Evolutionary conservation across 53 echinoderm and acorn worm genomes (phyloP), one percentile per base, ranked within the genome.

Genomic region (Luidia sarsii): DNA sequence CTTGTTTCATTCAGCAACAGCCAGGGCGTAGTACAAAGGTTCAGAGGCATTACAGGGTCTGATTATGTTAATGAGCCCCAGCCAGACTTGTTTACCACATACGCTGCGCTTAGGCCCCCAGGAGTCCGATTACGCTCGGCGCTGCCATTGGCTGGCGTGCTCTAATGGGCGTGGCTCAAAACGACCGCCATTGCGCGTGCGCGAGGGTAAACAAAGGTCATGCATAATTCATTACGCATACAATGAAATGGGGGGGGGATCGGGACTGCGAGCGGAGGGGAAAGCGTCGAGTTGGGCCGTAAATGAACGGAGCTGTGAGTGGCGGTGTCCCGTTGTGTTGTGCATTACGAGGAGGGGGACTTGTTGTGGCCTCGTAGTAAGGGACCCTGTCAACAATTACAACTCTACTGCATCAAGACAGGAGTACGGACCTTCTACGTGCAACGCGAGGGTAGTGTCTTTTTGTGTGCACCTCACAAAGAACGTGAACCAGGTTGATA

Each of bases 21-120:
- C 67, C 67, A 56, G 72, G 72, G 72, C 72, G 72, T 77, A 77
- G 60, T 77, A 61, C 77, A 77, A 77, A 77, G 77, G 77, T 29
- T 61, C 70, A 70, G 50, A 18, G 50, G 8, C 6, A 41, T 41
- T 7, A 7, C 50, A 50, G 34, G 51, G 34, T 33, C 70, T 18
- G 25, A 50, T 24, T 69, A 60, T 77, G 46, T 16, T 45, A 57
- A 39, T 60, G 33, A 48, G 73, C 75, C 45, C 45, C 59, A 28
- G 46, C 30, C 39, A 2, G 61, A 20, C 59, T 77, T 77, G 74
- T 74, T 56, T 74, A 71, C 72, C 25, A 37, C 55, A 1, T 38
- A 36, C 11, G 50, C 24, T 14, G 55, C 25, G 24, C 55, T 0
- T 38, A 36, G 4, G 50, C 24, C 18, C 15, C 31, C 65, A 1